These are phyloP conservation scores for Bellardia pandia DNA, from an alignment of 2,888 invertebrate genomes.

Conservation along the genomic window DNA sequence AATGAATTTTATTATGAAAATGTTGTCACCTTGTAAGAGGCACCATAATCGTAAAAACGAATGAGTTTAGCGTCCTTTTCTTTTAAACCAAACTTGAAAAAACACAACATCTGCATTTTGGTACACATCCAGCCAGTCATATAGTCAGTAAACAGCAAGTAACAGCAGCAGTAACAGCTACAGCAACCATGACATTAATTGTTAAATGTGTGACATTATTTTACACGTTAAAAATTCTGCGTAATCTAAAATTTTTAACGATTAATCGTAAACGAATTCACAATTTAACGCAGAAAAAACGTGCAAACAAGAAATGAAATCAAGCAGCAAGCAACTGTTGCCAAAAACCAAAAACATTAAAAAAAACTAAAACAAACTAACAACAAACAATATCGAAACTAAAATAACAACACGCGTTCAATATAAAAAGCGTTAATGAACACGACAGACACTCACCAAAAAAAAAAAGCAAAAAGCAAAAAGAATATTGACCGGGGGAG, in stretches of 20 bases:
- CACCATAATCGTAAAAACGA: slow-evolving; percentile 40
- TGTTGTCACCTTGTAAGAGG: slow-evolving; percentile 54
- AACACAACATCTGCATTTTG: slow-evolving; percentile 47
- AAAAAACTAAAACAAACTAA: not conserved
- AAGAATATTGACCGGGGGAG: slow-evolving; percentile 25
- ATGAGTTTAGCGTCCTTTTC: slow-evolving; percentile 15
- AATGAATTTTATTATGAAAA: slow-evolving; percentile 1
- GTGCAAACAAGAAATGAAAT: slow-evolving; percentile 62
- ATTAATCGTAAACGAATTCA: slow-evolving; percentile 73
- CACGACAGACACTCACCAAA: slow-evolving; percentile 68
- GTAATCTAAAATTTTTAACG: slow-evolving; percentile 74
- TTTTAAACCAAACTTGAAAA: slow-evolving; percentile 5
- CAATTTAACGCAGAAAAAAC: slow-evolving; percentile 71
- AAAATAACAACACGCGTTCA: slow-evolving; percentile 76
- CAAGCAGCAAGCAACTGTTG: slow-evolving; percentile 57
- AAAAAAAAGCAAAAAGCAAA: not conserved
- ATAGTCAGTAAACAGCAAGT: not conserved
- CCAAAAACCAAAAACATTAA: slow-evolving; percentile 33
- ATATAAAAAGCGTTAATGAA: slow-evolving; percentile 82
- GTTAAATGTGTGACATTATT: slow-evolving; percentile 74
- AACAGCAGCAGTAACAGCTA: slow-evolving; percentile 19
- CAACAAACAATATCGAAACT: slow-evolving; percentile 45
- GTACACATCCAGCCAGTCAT: not conserved
- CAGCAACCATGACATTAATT: slow-evolving; percentile 69
- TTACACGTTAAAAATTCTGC: slow-evolving; percentile 74